These are phyloP conservation scores for Eriocheir sinensis DNA, from an alignment of 1,140 invertebrate species.

Conservation along the genomic window DNA sequence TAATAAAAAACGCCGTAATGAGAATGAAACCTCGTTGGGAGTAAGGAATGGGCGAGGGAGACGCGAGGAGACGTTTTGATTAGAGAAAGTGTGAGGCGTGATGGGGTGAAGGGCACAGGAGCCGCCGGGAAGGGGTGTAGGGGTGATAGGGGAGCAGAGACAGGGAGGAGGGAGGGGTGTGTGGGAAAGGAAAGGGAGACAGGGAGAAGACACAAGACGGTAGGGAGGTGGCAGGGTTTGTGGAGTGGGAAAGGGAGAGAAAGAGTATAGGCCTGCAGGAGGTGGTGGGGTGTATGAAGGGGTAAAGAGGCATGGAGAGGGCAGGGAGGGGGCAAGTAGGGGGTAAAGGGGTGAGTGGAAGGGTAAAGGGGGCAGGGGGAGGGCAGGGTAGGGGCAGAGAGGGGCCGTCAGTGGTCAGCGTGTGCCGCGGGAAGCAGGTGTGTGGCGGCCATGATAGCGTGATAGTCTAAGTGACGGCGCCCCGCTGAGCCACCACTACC, in stretches of 20 bases:
- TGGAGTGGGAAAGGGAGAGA: too few relatives aligned
- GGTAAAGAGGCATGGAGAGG: too few relatives aligned
- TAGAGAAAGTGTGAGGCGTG: not conserved
- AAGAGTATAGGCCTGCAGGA: too few relatives aligned
- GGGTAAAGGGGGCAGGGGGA: not conserved
- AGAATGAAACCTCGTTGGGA: constrained; percentile 1
- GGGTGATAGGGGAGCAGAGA: too few relatives aligned
- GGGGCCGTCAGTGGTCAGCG: not conserved
- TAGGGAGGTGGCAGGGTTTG: too few relatives aligned
- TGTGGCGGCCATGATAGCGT: constrained; percentile 64
- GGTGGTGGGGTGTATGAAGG: too few relatives aligned
- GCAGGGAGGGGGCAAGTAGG: too few relatives aligned
- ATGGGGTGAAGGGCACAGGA: not conserved
- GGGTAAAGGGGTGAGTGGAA: not conserved
- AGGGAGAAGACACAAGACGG: too few relatives aligned
- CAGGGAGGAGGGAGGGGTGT: not conserved
- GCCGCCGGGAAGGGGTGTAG: not conserved
- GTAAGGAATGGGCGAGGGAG: not conserved
- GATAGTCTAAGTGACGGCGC: constrained; percentile 75
- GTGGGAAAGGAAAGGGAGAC: too few relatives aligned
- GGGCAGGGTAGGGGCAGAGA: not conserved
- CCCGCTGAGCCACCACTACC: constrained; percentile 74
- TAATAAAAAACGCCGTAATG: not conserved
- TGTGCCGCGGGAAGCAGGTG: not conserved
- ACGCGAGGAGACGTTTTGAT: not conserved